Conservation (phyloP, 2,113 vertebrate species). For the Condylura cristata region DNA sequence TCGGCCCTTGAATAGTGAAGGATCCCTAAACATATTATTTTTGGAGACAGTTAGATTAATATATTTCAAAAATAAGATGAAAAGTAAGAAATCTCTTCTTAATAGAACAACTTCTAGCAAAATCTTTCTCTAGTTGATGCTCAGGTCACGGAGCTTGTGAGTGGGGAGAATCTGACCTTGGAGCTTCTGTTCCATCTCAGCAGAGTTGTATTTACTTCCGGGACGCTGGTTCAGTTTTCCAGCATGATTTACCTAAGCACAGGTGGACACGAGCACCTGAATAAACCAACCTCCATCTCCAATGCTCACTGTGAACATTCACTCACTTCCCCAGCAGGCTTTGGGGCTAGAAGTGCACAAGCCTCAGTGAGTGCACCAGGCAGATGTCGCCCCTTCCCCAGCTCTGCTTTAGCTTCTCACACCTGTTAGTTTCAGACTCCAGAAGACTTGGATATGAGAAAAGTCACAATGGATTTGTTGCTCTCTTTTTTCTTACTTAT, state of each 20-base stretch:
- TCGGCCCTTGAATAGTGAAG: slow-evolving; percentile 93
- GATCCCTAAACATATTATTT: slow-evolving; percentile 94
- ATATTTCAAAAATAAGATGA: slow-evolving; percentile 97
- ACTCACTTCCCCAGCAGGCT: neutral
- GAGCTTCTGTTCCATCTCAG: neutral
- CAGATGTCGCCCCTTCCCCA: fast-evolving
- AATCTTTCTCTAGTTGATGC: neutral
- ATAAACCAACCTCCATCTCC: neutral
- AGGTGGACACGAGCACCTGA: neutral
- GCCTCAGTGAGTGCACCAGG: neutral
- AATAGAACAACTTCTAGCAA: slow-evolving; percentile 23
- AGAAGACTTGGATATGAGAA: neutral
- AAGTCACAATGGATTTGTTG: neutral
- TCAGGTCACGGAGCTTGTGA: neutral
- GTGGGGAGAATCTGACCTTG: neutral
- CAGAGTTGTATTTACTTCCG: neutral
- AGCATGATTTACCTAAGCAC: neutral
- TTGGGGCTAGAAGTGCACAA: fast-evolving
- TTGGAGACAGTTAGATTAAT: slow-evolving; percentile 94
- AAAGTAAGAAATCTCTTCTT: slow-evolving; percentile 86
- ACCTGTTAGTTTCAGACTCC: neutral
- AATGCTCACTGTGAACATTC: neutral
- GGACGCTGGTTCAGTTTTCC: neutral
- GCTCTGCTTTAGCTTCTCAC: neutral
- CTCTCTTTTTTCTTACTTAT: neutral